Evolutionary conservation across 2,797 vertebrate genomes (phyloP), one percentile per base, ranked within the genome.

Genomic region (Paratrypauchen microcephalus): DNA sequence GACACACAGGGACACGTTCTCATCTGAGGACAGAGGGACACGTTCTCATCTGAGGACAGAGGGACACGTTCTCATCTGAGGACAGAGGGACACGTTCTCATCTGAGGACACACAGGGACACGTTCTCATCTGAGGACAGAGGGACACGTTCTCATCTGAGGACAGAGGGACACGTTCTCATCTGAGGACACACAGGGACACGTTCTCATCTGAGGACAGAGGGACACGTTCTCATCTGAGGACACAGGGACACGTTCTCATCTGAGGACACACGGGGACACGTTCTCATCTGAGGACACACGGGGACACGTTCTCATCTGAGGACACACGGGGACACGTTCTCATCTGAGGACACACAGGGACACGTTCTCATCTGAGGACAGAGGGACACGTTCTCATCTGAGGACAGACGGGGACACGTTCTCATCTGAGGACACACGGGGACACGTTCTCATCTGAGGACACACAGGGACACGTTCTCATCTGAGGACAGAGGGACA

Each of bases 71-170:
- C 66, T 95, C 94, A 54, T 95, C 96, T 97, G 81, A 5, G 62
- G 62, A 50, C 50, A 41, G 15, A 32, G 50, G n/a, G 45, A 15
- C 12, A n/a, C n/a, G n/a, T n/a, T n/a, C n/a, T n/a, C n/a, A n/a
- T n/a, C n/a, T n/a, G n/a, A n/a, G n/a, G n/a, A n/a, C n/a, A n/a
- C 97, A 99, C 84, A 96, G 83, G 0, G 96, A 95, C 84, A 95
- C 77, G 83, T 95, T 92, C 66, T 95, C 94, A 54, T 95, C 96
- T 97, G 81, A 5, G 62, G 62, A 50, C 50, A 41, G 15, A 96
- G 83, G 0, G 96, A 95, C 84, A 95, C 77, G 83, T 95, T 92
- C 66, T 95, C 94, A 54, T 95, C 96, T 97, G 81, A 5, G 62
- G 62, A 50, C 50, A 41, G 15, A 32, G 50, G n/a, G 45, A 15